Base-by-base conservation (phyloP, 2,888 invertebrate species). In the Uropetala carovei region DNA sequence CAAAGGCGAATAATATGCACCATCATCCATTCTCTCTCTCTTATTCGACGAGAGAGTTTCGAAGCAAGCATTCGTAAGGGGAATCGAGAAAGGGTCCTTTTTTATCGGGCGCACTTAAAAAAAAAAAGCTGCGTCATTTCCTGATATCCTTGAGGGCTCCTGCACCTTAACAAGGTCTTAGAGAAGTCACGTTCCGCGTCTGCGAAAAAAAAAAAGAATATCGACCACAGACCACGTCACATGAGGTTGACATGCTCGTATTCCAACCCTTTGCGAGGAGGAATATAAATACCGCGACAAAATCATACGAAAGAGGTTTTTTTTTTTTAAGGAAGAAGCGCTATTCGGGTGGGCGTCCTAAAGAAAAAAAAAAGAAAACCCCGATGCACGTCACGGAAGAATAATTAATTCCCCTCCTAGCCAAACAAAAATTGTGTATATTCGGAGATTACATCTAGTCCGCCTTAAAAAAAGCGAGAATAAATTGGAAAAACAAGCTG, bases 131-230 rank as follows among this genome's bases (percentile, higher is more conserved):
- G 22, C 75, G 27, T 27, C 86, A 86, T 60, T 86, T 30, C 86
- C 86, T 60, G 86, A 86, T 60, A 86, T 60, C 16, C 60, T 60
- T 60, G 60, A 22, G 60, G 8, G 30, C 30, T 56, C 22, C 59
- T 60, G 14, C 22, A 86, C 30, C 14, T 30, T 60, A 86, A 86
- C 59, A 86, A 82, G 30, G 30, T 60, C 30, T 86, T 86, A 43
- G 5, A 60, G 14, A 60, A 59, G 60, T 82, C 60, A 27, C 86
- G 86, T 60, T 60, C 86, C 30, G 10, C 18, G 59, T 58, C 14
- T 59, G 60, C 8, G 59, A 60, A 82, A 82, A 82, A 43, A 30
- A 60, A 82, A 82, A 82, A 43, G 5, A 85, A 86, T 86, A 86
- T 86, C 86, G 86, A 86, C 30, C 86, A 43, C 5, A 1, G 3